These are phyloP conservation scores for Crotophaga sulcirostris DNA, from an alignment of 2,113 vertebrate genomes.

Conservation along the genomic window DNA sequence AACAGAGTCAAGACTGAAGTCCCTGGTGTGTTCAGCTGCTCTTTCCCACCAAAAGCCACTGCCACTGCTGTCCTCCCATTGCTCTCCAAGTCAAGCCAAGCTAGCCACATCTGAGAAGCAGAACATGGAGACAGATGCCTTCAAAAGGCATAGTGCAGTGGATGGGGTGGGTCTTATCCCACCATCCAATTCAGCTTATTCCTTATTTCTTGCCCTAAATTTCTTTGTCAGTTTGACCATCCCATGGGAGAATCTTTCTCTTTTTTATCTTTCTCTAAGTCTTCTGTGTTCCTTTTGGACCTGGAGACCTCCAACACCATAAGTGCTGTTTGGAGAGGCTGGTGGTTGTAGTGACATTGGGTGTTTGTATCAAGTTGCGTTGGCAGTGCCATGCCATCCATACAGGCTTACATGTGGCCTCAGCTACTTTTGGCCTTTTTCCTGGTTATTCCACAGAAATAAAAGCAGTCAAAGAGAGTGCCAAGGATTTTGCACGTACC, in stretches of 20 bases:
- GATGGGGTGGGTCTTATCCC: background rate
- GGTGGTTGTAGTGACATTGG: rapidly evolving
- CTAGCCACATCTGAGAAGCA: background rate
- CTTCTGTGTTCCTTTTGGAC: background rate
- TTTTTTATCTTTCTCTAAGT: background rate
- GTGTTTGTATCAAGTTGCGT: background rate
- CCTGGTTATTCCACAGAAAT: background rate
- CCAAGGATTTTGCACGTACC: background rate
- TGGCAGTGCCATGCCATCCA: background rate
- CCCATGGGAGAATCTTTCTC: background rate
- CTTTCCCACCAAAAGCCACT: background rate
- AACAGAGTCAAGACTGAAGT: background rate
- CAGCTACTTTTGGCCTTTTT: background rate
- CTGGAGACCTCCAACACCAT: background rate
- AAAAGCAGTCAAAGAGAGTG: background rate
- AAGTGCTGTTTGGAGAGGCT: background rate
- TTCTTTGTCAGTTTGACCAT: background rate
- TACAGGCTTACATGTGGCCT: background rate
- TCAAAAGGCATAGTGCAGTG: background rate
- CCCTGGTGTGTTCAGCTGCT: background rate
- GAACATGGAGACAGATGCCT: background rate
- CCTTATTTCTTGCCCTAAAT: background rate
- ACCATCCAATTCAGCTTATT: background rate
- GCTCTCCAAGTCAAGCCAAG: background rate
- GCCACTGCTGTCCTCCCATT: background rate